Evolutionary conservation across 1,140 invertebrate species (phyloP).

Genomic region (Epicauta chinensis): DNA sequence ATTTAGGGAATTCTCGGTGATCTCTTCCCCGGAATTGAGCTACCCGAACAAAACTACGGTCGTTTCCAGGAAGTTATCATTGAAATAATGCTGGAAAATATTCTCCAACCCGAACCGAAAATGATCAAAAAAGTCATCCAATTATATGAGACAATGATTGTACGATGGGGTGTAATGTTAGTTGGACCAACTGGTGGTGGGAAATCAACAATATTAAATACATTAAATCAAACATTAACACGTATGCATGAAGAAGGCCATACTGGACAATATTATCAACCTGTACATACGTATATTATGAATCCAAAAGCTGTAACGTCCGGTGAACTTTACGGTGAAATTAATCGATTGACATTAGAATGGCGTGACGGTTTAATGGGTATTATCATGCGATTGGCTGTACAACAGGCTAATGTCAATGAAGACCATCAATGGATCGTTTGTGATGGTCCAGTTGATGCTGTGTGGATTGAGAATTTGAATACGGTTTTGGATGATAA

Average conservation of each 20-base stretch:
- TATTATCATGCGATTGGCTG: conserved; percentile 61
- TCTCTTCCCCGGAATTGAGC: conserved; percentile 76
- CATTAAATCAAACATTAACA: conserved; percentile 59
- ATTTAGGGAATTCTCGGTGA: conserved; percentile 73
- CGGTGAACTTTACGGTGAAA: conserved; percentile 83
- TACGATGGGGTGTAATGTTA: conserved; percentile 89
- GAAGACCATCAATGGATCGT: conserved; percentile 76
- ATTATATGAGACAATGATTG: conserved; percentile 87
- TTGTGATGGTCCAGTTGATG: conserved; percentile 89
- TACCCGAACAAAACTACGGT: conserved; percentile 75
- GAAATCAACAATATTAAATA: conserved; percentile 65
- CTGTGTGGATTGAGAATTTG: conserved; percentile 94
- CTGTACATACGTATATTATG: conserved; percentile 63
- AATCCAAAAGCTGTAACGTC: conserved; percentile 88
- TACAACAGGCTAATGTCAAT: conserved; percentile 44
- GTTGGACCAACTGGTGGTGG: conserved; percentile 83
- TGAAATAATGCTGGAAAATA: conserved; percentile 47
- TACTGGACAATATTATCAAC: conserved; percentile 50
- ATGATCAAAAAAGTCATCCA: conserved; percentile 75
- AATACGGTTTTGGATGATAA: conserved; percentile 92
- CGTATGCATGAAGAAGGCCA: conserved; percentile 52
- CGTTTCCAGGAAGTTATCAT: conserved; percentile 56
- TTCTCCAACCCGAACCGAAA: conserved; percentile 56
- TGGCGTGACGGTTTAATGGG: conserved; percentile 85
- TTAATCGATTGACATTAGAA: conserved; percentile 77